Evolutionary conservation across 2,797 vertebrate genomes (phyloP), one percentile per base, ranked within the genome.

Genomic region (Takifugu rubripes): DNA sequence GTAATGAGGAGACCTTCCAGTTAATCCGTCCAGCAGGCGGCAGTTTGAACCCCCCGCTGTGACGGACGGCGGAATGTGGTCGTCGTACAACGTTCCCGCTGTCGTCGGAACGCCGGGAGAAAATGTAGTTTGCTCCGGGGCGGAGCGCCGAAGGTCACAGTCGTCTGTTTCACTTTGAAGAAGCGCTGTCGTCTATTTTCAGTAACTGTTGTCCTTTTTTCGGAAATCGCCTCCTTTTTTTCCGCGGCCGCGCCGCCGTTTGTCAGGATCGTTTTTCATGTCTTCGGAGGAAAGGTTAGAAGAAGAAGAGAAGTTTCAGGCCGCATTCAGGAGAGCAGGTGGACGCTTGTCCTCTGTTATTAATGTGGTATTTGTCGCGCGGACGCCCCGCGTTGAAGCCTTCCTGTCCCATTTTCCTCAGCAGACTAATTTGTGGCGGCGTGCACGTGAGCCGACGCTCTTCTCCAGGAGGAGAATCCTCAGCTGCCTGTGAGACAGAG

Each of bases 221-320:
- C 15, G 43, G 61, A 61, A 77, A 72, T 62, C 29, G 25, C 17
- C 25, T 25, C 69, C 33, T 49, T 33, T 53, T 42, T 16, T 36
- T 51, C 74, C 68, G 75, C 17, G 70, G 65, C 48, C 74, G 75
- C 61, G 57, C 14, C 0, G 8, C 52, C 67, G 54, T 82, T 61
- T 64, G 68, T 68, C 61, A 55, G 63, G 68, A 68, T 63, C 54
- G 50, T 63, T 75, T 63, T 36, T 40, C 11, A 16, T 50, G 44
- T 55, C 27, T 14, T 70, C 54, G 40, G 1, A 54, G 49, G 73
- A 78, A 84, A 84, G 75, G 76, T 83, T 77, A 77, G 42, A 21
- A 63, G 2, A 29, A 25, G 57, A 55, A 31, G 45, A 25, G 48
- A 51, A 11, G 6, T 26, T 21, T 7, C 31, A 9, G 31, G 31